Conservation (phyloP, 2,888 invertebrate genomes). For the Stegophylla sp. region DNA sequence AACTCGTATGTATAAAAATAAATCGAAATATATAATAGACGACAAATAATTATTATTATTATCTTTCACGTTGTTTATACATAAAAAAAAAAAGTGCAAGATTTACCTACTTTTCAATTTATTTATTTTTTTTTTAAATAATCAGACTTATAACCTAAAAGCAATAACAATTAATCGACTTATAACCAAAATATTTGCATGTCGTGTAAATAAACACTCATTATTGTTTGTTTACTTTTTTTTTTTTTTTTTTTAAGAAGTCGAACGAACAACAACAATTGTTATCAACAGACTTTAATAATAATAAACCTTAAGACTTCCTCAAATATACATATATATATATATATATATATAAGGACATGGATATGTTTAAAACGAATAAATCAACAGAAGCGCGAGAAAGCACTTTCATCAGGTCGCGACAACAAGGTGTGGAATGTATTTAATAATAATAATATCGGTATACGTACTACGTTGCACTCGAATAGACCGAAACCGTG, state of each 20-base stretch:
- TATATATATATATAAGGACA: not conserved
- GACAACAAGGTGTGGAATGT: slow-evolving; percentile 11
- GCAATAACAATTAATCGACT: no score
- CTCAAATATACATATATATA: not conserved
- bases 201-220: no score
- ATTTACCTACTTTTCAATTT: not conserved
- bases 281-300: not conserved
- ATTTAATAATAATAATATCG: not conserved
- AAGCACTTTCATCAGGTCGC: slow-evolving; percentile 37
- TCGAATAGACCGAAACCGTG: slow-evolving; percentile 23
- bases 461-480: not conserved
- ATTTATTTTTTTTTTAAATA: not conserved
- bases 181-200: no score
- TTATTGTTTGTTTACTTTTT: no score
- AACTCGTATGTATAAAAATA: not conserved
- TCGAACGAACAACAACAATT: not conserved
- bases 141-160: no score
- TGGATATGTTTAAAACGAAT: not conserved
- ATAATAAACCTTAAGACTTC: no score
- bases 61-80: not conserved
- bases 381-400: slow-evolving; percentile 23
- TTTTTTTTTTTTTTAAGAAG: no score
- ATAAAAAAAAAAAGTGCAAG: slow-evolving; percentile 30
- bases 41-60: not conserved
- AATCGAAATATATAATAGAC: not conserved